Evolutionary conservation across 2,797 vertebrate species (phyloP).

Genomic region (Tragelaphus eurycerus): DNA sequence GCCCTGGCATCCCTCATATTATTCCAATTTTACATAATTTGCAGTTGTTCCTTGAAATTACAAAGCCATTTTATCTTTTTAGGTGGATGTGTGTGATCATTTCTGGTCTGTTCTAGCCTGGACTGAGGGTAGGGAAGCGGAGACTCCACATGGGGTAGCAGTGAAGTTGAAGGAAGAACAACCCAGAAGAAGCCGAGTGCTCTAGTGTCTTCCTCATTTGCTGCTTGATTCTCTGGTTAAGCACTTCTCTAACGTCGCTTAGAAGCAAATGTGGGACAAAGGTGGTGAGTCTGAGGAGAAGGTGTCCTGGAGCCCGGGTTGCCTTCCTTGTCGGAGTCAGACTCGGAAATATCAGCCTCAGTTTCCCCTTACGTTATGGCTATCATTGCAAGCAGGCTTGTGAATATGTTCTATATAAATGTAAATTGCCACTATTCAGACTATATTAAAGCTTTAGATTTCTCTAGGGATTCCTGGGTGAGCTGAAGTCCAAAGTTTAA

Average conservation of each 20-base stretch:
- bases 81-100: not conserved
- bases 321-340: not conserved
- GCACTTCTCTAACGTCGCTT: not conserved
- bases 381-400: conserved; percentile 1
- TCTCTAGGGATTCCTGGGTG: conserved; percentile 68
- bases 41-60: not conserved
- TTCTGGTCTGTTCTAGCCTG: not conserved
- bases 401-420: conserved; percentile 33
- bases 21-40: not conserved
- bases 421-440: conserved; percentile 58
- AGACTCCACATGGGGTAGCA: not conserved
- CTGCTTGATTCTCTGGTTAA: conserved; percentile 1
- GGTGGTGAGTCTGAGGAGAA: too few species aligned
- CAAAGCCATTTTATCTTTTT: not conserved
- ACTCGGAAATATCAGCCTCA: not conserved
- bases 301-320: fast-evolving
- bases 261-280: not conserved
- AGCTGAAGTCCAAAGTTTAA: conserved; percentile 46
- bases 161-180: not conserved
- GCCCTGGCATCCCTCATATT: not conserved
- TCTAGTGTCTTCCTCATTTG: not conserved
- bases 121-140: not conserved
- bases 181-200: not conserved
- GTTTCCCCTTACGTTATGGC: not conserved
- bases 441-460: conserved; percentile 68